Percentiles rank a stretch among this genome's conserved stretches.
Conservation (phyloP, 2,888 invertebrate species). For the Drosophila koepferae region DNA sequence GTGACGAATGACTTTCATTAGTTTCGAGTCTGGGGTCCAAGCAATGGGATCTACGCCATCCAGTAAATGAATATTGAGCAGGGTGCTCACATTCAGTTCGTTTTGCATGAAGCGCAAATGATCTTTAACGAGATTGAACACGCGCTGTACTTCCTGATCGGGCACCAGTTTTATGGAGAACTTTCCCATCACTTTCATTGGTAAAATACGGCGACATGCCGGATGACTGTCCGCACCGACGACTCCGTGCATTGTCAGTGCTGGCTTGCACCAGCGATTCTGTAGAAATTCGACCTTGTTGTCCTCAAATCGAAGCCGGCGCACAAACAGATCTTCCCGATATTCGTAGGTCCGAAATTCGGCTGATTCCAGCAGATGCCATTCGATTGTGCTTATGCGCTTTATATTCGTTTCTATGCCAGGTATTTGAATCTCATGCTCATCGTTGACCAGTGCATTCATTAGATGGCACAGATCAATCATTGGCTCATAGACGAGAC, state of each 20-base stretch:
- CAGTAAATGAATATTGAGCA: conserved; percentile 10
- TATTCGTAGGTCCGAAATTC: conserved; percentile 43
- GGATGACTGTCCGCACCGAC: conserved; percentile 36
- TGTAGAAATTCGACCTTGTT: conserved; percentile 38
- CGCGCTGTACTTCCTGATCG: conserved; percentile 31
- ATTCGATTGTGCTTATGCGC: conserved; percentile 23
- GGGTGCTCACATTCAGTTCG: conserved; percentile 22
- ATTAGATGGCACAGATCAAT: conserved; percentile 57
- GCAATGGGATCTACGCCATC: conserved; percentile 30
- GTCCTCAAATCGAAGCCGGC: conserved; percentile 35
- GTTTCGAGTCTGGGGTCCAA: conserved; percentile 23
- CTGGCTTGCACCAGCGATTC: conserved; percentile 53
- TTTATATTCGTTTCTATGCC: conserved; percentile 6
- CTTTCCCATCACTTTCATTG: conserved; percentile 50
- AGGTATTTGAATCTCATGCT: conserved; percentile 26
- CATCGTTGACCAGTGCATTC: conserved; percentile 36
- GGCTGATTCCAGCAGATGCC: conserved; percentile 43
- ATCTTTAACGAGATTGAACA: conserved; percentile 18
- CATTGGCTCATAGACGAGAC: conserved; percentile 61
- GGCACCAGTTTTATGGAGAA: conserved; percentile 58
- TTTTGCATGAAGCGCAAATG: background rate
- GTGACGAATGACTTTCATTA: background rate
- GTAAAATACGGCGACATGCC: conserved; percentile 16
- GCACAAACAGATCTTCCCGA: conserved; percentile 37
- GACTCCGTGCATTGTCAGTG: conserved; percentile 57